phyloP scores from a whole-genome alignment of 2,888 invertebrate species.

The Aporophyla lueneburgensis region DNA sequence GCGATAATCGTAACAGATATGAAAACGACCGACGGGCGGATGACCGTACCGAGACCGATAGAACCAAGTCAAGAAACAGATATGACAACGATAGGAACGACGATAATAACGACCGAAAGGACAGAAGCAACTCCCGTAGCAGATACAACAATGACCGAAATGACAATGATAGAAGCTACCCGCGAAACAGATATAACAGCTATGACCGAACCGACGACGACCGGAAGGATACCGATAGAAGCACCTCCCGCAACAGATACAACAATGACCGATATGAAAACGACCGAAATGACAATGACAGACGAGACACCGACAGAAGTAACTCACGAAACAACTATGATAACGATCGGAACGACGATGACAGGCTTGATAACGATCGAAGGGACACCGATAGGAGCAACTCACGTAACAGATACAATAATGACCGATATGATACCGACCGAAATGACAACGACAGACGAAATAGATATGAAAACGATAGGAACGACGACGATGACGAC shows the following conservation, averaged over 20 bases:
- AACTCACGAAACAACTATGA: neutral
- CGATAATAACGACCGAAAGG: neutral
- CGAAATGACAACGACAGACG: neutral
- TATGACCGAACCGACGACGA: neutral
- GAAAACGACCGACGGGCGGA: conserved; percentile 2
- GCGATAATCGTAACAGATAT: neutral
- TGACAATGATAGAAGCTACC: conserved; percentile 1
- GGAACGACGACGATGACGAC: conserved; percentile 8
- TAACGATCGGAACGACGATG: conserved; percentile 15
- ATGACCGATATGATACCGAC: conserved; percentile 14
- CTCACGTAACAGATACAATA: neutral
- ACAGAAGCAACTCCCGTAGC: conserved; percentile 4
- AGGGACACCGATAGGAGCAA: conserved; percentile 3
- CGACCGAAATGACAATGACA: conserved; percentile 3
- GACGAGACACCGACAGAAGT: conserved; percentile 7
- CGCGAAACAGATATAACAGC: neutral
- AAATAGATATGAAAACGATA: neutral
- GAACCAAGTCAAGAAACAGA: neutral
- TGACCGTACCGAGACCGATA: neutral
- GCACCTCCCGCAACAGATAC: neutral
- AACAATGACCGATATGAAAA: neutral
- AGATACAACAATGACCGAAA: neutral
- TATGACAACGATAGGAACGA: conserved; percentile 2
- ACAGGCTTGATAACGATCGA: conserved; percentile 9
- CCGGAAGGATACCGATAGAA: neutral